Base-by-base conservation (phyloP, 2,888 invertebrate genomes). In the Habrosyne pyritoides region DNA sequence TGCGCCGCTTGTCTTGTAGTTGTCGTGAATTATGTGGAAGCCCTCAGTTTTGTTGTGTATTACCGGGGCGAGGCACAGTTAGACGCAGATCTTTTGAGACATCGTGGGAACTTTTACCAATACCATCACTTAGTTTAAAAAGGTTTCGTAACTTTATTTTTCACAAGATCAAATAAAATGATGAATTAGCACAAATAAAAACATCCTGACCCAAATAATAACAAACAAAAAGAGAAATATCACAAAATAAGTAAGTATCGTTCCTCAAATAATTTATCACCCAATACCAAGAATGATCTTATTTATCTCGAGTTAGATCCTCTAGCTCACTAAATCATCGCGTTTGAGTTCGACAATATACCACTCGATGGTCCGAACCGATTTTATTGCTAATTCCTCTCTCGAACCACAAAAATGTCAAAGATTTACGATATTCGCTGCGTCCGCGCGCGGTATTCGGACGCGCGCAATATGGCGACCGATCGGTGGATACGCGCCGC, bases 381-480 rank as follows among this genome's bases (percentile, higher is more conserved):
- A 28, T 68, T 75, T 80, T 80, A 74, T 75, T 66, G 72, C 73
- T 74, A 74, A 77, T 76, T 68, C 77, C 72, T 73, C 65, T 71
- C 69, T 73, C 67, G 71, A 68, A 66, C 69, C 75, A 78, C 81
- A 83, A 84, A 84, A 84, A 84, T 83, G 81, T 77, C 61, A 57
- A 65, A 80, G 81, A 83, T 84, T 79, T 81, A 82, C 81, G 83
- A 82, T 83, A 79, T 77, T 77, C 67, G 57, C 18, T 42, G 42
- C 42, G 42, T 42, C 42, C 63, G 66, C 65, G 65, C 69, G 66
- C 61, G 72, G 62, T 64, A 71, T 69, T 56, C 66, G 61, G 53
- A 55, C 59, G 14, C 26, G 67, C 69, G 69, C 68, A 65, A 70
- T 73, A 76, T 73, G 73, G 70, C 71, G 68, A 63, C 64, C 76